Evolutionary conservation across 2,797 vertebrate species (phyloP), one percentile per base, ranked within the genome.

Genomic region (Crocodylus rhombifer): DNA sequence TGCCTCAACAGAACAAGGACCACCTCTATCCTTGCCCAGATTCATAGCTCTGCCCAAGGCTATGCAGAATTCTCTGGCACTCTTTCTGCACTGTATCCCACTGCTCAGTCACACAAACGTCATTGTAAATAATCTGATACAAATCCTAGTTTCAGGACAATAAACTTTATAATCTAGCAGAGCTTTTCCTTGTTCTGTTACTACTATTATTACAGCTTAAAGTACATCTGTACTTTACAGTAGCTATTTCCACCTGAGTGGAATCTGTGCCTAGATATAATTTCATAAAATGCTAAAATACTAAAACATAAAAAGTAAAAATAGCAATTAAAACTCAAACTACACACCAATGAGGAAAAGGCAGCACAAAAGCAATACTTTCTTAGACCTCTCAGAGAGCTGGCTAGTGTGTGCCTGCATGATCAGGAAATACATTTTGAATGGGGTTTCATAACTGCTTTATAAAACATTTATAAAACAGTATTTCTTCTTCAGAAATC

Each of bases 191-290:
- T 3, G 0, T 9, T 5, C 23, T 15, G 58, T 33, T 56, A 67
- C 36, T 1, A 7, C 51, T 69, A 21, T 76, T 16, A 1, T 0
- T 1, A 2, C 2, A 16, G 51, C 36, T 11, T 3, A 23, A 87
- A 36, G 56, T 4, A 1, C 62, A 25, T 33, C 77, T 4, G 62
- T 4, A 25, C 25, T 20, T 73, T 73, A 36, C 23, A 7, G 51
- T 4, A 73, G 15, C 28, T 7, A 1, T 5, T 5, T 33, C 69
- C 56, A 42, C 33, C 30, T 10, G 26, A 4, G 73, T 4, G 26
- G 1, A 23, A 58, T n/a, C n/a, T n/a, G 2, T 25, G 1, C 1
- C 2, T 1, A 8, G 15, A 14, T 21, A 18, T 25, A 16, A 0
- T 0, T 1, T 17, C 25, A 1, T 1, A 21, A 73, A 78, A 42